These are phyloP conservation scores for Larimichthys polyactis DNA, from an alignment of 2,113 vertebrate genomes.

Conservation along the genomic window DNA sequence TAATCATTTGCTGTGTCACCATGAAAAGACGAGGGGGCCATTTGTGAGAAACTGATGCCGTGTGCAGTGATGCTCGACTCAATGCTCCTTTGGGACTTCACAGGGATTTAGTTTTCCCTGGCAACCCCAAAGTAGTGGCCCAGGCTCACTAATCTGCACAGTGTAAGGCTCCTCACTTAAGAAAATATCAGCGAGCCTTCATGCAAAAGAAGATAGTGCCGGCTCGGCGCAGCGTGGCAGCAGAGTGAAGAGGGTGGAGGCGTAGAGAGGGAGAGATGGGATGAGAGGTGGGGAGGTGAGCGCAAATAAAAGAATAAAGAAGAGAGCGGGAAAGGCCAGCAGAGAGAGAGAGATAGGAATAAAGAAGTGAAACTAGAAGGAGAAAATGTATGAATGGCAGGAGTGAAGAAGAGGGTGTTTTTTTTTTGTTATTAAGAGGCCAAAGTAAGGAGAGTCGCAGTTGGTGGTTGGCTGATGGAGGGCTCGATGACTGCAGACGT, in stretches of 20 bases:
- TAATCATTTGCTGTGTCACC: not conserved
- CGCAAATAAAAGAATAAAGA: slow-evolving; percentile 38
- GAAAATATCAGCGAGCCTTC: slow-evolving; percentile 46
- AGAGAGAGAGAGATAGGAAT: slow-evolving; percentile 11
- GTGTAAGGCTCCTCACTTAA: slow-evolving; percentile 35
- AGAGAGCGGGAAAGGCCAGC: slow-evolving; percentile 22
- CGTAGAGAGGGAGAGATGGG: slow-evolving; percentile 3
- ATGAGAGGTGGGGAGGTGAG: slow-evolving; percentile 37
- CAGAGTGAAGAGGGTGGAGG: slow-evolving; percentile 8
- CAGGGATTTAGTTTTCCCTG: slow-evolving; percentile 61
- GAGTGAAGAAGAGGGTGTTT: slow-evolving; percentile 21
- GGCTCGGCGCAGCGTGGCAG: slow-evolving; percentile 38
- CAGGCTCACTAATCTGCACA: slow-evolving; percentile 54
- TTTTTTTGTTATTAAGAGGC: slow-evolving; percentile 46
- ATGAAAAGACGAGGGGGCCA: not conserved
- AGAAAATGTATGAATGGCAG: slow-evolving; percentile 35
- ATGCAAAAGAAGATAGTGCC: slow-evolving; percentile 43
- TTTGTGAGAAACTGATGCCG: slow-evolving; percentile 26
- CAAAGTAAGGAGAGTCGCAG: slow-evolving; percentile 21
- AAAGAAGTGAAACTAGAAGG: slow-evolving; percentile 26
- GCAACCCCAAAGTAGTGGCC: slow-evolving; percentile 36
- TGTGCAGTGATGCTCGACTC: slow-evolving; percentile 45
- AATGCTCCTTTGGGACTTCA: slow-evolving; percentile 48
- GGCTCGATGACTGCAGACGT: slow-evolving; percentile 2
- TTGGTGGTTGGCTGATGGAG: not conserved